Evolutionary conservation across 64 coral and sea anemone species (phyloP).

Genomic region (Dendrophyllia cribrosa): DNA sequence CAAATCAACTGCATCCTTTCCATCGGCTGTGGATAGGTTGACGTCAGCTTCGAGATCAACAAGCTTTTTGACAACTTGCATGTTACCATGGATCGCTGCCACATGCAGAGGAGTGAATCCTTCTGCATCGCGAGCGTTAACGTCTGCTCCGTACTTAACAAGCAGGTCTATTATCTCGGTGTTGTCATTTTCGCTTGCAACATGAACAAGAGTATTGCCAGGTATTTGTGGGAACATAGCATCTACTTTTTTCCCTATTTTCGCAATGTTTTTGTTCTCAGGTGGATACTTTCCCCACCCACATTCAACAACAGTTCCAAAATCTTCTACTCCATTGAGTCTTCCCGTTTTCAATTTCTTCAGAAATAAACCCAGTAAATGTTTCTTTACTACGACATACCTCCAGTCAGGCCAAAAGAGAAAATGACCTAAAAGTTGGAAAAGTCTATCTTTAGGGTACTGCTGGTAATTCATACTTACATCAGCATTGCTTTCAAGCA

Average conservation of each 20-base stretch:
- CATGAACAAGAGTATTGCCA: not conserved
- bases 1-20: not conserved
- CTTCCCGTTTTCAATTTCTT: too few relatives aligned
- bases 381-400: too few relatives aligned
- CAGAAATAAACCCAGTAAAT: too few relatives aligned
- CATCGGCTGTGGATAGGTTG: not conserved
- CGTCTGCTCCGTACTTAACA: not conserved
- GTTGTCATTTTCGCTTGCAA: not conserved
- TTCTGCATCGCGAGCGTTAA: not conserved
- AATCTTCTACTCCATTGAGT: too few relatives aligned
- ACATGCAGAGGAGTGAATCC: slow-evolving; percentile 2
- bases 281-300: too few relatives aligned
- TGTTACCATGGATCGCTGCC: slow-evolving; percentile 15
- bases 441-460: too few relatives aligned
- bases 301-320: too few relatives aligned
- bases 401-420: too few relatives aligned
- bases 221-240: too few relatives aligned
- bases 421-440: too few relatives aligned
- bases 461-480: not conserved
- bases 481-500: not conserved
- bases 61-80: slow-evolving; percentile 1
- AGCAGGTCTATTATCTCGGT: not conserved
- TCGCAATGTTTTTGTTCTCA: too few relatives aligned
- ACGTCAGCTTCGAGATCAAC: not conserved
- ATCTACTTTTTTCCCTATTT: too few relatives aligned